A percentile compares a stretch with the other conserved stretches of the same genome.
Evolutionary conservation across 2,113 vertebrate genomes (phyloP).

Genomic region (Misgurnus anguillicaudatus): DNA sequence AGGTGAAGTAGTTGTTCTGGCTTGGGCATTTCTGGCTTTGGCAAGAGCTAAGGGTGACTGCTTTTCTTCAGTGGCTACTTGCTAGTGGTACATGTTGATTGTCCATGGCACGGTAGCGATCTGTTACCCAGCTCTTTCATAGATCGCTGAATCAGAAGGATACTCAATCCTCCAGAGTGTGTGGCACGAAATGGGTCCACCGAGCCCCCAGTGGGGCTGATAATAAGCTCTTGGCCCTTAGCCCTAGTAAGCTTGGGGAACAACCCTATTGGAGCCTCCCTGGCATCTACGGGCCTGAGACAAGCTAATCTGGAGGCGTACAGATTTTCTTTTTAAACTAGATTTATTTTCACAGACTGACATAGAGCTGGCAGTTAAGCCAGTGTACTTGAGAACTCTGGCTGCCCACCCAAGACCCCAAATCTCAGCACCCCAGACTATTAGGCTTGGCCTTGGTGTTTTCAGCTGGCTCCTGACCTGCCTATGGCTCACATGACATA

Average conservation of each 20-base stretch:
- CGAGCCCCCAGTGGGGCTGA: not conserved
- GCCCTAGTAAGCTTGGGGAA: conserved; percentile 49
- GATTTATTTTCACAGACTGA: conserved; percentile 56
- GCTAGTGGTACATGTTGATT: not conserved
- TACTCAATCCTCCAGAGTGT: not conserved
- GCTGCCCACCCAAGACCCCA: conserved; percentile 49
- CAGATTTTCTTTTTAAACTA: conserved; percentile 50
- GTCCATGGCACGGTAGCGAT: not conserved
- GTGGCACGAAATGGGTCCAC: not conserved
- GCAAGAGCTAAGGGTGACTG: not conserved
- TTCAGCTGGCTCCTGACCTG: conserved; percentile 68
- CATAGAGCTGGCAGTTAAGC: conserved; percentile 43
- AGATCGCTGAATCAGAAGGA: not conserved
- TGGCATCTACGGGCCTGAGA: conserved; percentile 48
- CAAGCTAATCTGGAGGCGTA: conserved; percentile 41
- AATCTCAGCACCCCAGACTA: conserved; percentile 29
- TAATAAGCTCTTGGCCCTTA: conserved; percentile 11
- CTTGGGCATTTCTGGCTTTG: not conserved
- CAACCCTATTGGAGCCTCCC: conserved; percentile 42
- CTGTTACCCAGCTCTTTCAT: not conserved
- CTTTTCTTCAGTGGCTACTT: not conserved
- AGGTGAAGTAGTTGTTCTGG: conserved; percentile 4
- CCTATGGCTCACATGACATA: conserved; percentile 73
- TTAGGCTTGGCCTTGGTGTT: conserved; percentile 42
- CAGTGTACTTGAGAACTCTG: conserved; percentile 41